A percentile compares a stretch with the other conserved stretches of the same genome.
These are phyloP conservation scores for Diglossa cyanea DNA, from an alignment of 2,797 vertebrate genomes.

Conservation along the genomic window DNA sequence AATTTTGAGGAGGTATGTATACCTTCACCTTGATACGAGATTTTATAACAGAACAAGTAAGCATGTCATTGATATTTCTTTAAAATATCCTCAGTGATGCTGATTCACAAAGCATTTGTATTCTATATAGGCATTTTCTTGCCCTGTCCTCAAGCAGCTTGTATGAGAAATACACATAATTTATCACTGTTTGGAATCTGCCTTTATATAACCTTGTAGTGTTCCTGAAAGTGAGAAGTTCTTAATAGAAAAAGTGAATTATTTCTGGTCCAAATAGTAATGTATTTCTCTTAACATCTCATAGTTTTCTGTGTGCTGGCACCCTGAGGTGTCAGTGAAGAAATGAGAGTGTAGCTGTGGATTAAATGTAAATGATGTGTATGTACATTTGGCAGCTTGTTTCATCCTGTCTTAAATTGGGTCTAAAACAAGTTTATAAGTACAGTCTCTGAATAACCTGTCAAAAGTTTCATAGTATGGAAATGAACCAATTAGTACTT, in stretches of 20 bases:
- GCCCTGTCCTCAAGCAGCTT: neutral
- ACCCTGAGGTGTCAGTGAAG: slow-evolving; percentile 22
- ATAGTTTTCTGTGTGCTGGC: neutral
- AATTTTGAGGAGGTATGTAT: neutral
- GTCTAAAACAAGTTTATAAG: neutral
- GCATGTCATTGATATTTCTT: neutral
- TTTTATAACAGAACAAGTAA: neutral
- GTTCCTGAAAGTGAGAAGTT: neutral
- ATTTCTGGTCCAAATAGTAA: slow-evolving; percentile 41
- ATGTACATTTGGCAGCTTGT: neutral
- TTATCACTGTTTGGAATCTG: slow-evolving; percentile 36
- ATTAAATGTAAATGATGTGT: slow-evolving; percentile 12
- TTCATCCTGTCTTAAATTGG: neutral
- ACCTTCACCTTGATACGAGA: neutral
- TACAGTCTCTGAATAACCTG: neutral
- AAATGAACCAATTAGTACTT: neutral
- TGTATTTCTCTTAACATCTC: slow-evolving; percentile 34
- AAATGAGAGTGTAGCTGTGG: neutral
- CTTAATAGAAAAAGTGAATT: slow-evolving; percentile 62
- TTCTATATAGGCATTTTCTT: neutral
- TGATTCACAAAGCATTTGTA: slow-evolving; percentile 15
- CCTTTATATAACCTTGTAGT: slow-evolving; percentile 18
- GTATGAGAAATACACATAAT: slow-evolving; percentile 25
- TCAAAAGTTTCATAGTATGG: neutral
- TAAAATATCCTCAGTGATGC: neutral